Evolutionary conservation across 2,113 vertebrate genomes (phyloP), one percentile per base, ranked within the genome.

Genomic region (Carassius auratus): DNA sequence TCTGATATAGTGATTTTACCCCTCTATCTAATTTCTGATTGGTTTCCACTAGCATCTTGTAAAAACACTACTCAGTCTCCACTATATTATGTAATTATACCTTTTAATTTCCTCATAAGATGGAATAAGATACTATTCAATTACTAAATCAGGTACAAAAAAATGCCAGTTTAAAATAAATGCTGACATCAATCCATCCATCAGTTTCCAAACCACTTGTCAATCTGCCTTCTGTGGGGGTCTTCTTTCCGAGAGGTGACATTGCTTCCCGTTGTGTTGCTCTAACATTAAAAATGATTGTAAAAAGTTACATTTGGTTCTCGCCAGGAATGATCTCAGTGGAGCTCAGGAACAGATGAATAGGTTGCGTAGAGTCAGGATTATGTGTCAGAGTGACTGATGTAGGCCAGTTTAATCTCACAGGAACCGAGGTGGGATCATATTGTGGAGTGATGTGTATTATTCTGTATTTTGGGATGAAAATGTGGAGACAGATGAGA

Each of bases 391-490:
- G 76, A 79, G 57, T 3, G 2, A 23, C 0, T 23, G 55, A 61
- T 78, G 55, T 42, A 78, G 55, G 76, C 2, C 76, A 61, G 76
- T 42, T 77, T 59, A 61, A 78, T 61, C 33, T 59, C 76, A 76
- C 26, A 77, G 17, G 52, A 57, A 78, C 19, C 61, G 55, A 78
- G 30, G 21, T n/a, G 76, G 52, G 76, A 78, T 59, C 59, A 38
- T 17, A 57, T 7, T 21, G 15, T 57, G 5, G 52, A 78, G 30
- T 38, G 5, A 59, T 59, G 36, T 59, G 52, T 59, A 33, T 33
- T 8, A 38, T 52, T 30, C 26, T 19, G 17, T 59, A 57, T 30
- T 57, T 1, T 38, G 33, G 36, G 4, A 45, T 80, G 13, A 78
- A 59, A 78, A 36, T 45, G 5, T 64, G 4, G 3, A 26, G 26